These are phyloP conservation scores for Oreotragus oreotragus DNA, from an alignment of 2,113 vertebrate species.

Conservation along the genomic window DNA sequence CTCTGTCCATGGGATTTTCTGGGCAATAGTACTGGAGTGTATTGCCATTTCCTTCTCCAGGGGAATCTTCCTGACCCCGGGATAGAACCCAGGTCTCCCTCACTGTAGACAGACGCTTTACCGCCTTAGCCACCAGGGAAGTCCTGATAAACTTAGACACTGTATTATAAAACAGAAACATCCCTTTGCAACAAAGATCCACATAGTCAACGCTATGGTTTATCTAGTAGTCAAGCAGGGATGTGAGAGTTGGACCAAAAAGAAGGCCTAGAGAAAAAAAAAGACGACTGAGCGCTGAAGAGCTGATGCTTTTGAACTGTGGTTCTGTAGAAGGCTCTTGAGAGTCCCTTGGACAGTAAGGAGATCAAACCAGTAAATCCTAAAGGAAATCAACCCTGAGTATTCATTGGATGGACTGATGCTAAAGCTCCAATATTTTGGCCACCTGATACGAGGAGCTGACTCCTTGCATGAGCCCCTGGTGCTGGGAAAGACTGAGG, in stretches of 20 bases:
- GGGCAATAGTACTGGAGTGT: too few relatives aligned
- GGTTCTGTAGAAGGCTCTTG: not conserved
- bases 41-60: too few relatives aligned
- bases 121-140: too few relatives aligned
- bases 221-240: not conserved
- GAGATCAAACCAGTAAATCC: not conserved
- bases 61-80: too few relatives aligned
- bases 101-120: too few relatives aligned
- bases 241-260: not conserved
- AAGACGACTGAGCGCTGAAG: not conserved
- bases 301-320: not conserved
- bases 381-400: not conserved
- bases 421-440: not conserved
- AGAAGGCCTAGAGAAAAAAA: not conserved
- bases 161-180: not conserved
- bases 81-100: too few relatives aligned
- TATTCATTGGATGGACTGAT: not conserved
- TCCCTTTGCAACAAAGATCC: not conserved
- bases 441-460: not conserved
- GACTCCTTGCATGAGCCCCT: not conserved
- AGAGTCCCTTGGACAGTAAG: not conserved
- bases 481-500: not conserved
- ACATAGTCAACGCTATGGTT: not conserved
- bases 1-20: too few relatives aligned
- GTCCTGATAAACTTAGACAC: not conserved